phyloP scores from a whole-genome alignment of 2,113 vertebrate species.

The Pomatostomus ruficeps region DNA sequence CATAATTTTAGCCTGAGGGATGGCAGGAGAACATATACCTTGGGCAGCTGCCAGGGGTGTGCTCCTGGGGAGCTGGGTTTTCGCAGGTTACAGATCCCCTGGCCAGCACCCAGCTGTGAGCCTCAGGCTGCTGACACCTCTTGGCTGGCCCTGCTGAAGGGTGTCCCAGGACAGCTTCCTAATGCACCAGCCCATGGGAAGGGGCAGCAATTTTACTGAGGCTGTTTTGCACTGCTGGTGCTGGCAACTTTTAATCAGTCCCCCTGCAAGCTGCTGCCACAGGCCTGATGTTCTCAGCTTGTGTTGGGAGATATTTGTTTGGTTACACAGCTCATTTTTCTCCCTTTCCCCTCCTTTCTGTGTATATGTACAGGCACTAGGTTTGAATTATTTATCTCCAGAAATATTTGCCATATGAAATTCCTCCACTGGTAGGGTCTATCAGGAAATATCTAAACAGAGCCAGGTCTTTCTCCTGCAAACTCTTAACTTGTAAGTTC shows the following conservation, averaged over 20 bases:
- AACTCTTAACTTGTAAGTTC: neutral
- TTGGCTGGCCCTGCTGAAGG: neutral
- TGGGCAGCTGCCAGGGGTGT: neutral
- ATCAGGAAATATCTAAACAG: neutral
- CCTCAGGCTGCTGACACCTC: neutral
- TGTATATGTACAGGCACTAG: neutral
- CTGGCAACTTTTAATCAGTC: neutral
- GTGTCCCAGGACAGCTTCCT: neutral
- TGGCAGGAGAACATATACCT: neutral
- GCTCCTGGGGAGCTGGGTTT: neutral
- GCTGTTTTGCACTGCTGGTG: rapidly evolving
- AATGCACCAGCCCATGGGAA: rapidly evolving
- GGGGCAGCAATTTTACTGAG: neutral
- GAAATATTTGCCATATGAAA: neutral
- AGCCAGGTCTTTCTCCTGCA: neutral
- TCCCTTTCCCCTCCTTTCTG: neutral
- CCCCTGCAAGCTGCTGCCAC: neutral
- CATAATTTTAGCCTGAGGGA: neutral
- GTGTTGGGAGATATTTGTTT: neutral
- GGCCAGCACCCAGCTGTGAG: neutral
- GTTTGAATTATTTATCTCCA: neutral
- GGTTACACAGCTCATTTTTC: neutral
- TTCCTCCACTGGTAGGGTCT: neutral
- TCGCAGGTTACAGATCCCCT: rapidly evolving
- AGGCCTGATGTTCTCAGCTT: neutral